Evolutionary conservation across 2,797 vertebrate species (phyloP).

Genomic region (Cirrhinus molitorella): DNA sequence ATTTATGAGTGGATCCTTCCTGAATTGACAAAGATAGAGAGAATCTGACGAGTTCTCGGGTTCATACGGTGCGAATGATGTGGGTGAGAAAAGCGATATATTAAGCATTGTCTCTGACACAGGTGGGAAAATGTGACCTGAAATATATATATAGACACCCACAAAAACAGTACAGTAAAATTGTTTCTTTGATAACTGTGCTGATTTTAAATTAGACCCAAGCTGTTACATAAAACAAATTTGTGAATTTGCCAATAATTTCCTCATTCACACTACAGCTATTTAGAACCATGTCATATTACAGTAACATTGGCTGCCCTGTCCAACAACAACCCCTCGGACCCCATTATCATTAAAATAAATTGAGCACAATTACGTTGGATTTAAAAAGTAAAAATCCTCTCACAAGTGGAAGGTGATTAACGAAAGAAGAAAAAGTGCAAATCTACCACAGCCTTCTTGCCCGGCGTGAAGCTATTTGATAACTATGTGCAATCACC

Average conservation of each 20-base stretch:
- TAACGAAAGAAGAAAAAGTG: constrained; percentile 44
- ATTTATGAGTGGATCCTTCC: constrained; percentile 29
- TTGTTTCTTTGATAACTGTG: background rate
- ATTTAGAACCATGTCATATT: constrained; percentile 10
- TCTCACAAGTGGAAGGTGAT: constrained; percentile 49
- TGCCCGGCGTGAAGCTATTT: constrained; percentile 68
- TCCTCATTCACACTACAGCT: constrained; percentile 31
- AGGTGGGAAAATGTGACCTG: background rate
- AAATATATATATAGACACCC: background rate
- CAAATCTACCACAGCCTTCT: constrained; percentile 65
- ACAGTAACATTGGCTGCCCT: background rate
- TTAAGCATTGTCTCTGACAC: background rate
- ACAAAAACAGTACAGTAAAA: background rate
- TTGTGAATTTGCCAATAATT: constrained; percentile 9
- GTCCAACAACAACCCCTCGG: background rate
- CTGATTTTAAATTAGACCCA: background rate
- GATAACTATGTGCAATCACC: constrained; percentile 64
- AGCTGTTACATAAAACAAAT: background rate
- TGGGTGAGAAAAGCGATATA: background rate
- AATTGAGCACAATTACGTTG: constrained; percentile 10
- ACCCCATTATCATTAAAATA: constrained; percentile 22
- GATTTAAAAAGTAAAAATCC: constrained; percentile 49
- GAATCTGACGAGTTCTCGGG: constrained; percentile 4
- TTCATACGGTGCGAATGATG: constrained; percentile 7
- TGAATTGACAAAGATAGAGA: constrained; percentile 32